Evolutionary conservation across 30 jellyfish, hydroid and myxozoan species (phyloP).

Genomic region (Clytia hemisphaerica): DNA sequence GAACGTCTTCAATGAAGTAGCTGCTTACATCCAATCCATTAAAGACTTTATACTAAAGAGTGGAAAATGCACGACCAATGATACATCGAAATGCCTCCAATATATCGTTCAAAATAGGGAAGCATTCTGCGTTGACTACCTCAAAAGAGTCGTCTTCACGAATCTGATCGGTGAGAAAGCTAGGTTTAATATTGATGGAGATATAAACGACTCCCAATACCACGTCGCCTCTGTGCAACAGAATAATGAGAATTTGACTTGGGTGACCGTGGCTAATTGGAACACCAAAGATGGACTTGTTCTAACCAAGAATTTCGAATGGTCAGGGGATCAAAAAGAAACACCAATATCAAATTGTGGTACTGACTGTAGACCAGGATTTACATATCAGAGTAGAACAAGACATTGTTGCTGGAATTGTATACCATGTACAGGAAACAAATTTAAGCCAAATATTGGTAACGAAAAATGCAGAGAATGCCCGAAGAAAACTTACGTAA

Average conservation of each 20-base stretch:
- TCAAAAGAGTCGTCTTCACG: background rate
- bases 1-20: too few species aligned
- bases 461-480: background rate
- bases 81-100: too few species aligned
- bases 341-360: slow-evolving; percentile 1
- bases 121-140: too few species aligned
- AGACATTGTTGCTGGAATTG: slow-evolving; percentile 27
- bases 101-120: too few species aligned
- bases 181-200: slow-evolving; percentile 11
- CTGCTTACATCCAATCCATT: too few species aligned
- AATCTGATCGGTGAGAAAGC: background rate
- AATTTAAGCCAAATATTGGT: background rate
- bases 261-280: slow-evolving; percentile 6
- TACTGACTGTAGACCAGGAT: background rate
- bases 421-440: slow-evolving; percentile 9
- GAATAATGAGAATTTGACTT: background rate
- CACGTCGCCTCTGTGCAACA: background rate
- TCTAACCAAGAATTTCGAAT: background rate
- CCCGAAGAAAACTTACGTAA: background rate
- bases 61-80: too few species aligned
- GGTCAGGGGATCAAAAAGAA: background rate
- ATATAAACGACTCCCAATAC: slow-evolving; percentile 1
- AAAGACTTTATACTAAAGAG: too few species aligned
- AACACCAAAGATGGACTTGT: background rate
- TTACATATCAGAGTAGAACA: background rate